phyloP scores from a whole-genome alignment of 1,140 invertebrate species.

The Eumeta japonica region DNA sequence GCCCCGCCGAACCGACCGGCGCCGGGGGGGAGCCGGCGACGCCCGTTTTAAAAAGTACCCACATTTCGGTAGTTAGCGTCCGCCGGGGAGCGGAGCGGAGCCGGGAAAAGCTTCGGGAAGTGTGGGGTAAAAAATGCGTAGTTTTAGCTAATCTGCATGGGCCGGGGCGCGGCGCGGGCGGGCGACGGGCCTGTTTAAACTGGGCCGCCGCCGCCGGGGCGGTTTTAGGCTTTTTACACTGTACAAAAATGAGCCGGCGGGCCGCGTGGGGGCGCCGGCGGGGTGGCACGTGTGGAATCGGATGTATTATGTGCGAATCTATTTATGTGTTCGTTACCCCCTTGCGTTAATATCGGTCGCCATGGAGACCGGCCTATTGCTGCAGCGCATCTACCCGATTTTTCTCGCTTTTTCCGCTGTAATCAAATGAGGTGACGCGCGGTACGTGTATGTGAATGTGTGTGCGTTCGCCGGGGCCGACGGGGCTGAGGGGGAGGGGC shows the following conservation, averaged over 20 bases:
- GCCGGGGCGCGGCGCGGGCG: no score
- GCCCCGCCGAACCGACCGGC: slow-evolving; percentile 11
- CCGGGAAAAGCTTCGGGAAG: slow-evolving; percentile 31
- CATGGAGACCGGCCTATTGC: slow-evolving; percentile 46
- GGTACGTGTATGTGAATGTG: no score
- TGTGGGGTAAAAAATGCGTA: slow-evolving; percentile 58
- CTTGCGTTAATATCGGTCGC: slow-evolving; percentile 48
- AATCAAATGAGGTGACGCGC: slow-evolving; percentile 52
- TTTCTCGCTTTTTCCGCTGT: slow-evolving; percentile 56
- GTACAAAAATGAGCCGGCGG: slow-evolving; percentile 50
- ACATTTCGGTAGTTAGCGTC: slow-evolving; percentile 49
- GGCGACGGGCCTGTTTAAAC: slow-evolving; percentile 46
- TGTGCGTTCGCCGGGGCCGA: neutral
- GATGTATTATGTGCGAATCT: slow-evolving; percentile 50
- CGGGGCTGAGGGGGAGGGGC: no score
- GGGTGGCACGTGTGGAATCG: slow-evolving; percentile 32
- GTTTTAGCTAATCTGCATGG: slow-evolving; percentile 60
- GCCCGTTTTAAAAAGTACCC: slow-evolving; percentile 11
- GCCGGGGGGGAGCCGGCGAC: neutral
- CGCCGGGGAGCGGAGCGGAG: slow-evolving; percentile 24
- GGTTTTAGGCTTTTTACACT: slow-evolving; percentile 51
- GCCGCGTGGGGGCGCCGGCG: slow-evolving; percentile 15
- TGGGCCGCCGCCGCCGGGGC: slow-evolving; percentile 28
- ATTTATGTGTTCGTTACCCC: slow-evolving; percentile 39
- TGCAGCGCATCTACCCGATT: slow-evolving; percentile 48